Evolutionary conservation across 30 jellyfish, hydroid and myxozoan species (phyloP).

Genomic region (Nemopilema nomurai): DNA sequence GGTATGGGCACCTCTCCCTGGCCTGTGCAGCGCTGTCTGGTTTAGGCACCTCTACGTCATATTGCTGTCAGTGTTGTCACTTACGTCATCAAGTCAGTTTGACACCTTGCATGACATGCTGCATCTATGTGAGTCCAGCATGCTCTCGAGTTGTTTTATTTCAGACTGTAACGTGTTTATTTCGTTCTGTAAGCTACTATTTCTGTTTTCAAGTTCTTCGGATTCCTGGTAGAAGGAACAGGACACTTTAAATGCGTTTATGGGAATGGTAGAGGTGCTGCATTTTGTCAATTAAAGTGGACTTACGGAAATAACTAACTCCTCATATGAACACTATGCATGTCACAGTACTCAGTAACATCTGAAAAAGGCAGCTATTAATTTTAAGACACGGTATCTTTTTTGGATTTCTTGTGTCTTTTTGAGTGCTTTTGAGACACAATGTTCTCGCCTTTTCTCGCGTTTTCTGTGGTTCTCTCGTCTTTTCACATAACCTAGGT

Average conservation of each 20-base stretch:
- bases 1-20: background rate
- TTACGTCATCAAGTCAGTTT: conserved; percentile 35
- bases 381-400: too few relatives aligned
- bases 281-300: too few relatives aligned
- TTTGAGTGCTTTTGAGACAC: too few relatives aligned
- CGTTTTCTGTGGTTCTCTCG: background rate
- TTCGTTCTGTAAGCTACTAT: conserved; percentile 86
- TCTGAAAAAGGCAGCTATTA: too few relatives aligned
- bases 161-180: conserved; percentile 90
- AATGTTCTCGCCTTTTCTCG: background rate
- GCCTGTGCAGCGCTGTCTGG: background rate
- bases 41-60: background rate
- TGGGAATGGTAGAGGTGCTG: background rate
- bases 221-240: conserved; percentile 74
- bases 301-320: too few relatives aligned
- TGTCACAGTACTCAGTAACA: too few relatives aligned
- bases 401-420: too few relatives aligned
- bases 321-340: too few relatives aligned
- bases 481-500: too few relatives aligned
- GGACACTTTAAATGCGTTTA: background rate
- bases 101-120: conserved; percentile 90
- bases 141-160: conserved; percentile 93
- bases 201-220: conserved; percentile 93
- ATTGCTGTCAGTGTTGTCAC: conserved; percentile 17
- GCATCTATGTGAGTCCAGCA: conserved; percentile 97